Evolutionary conservation across 2,113 vertebrate species (phyloP).

Genomic region (Mus spicilegus): DNA sequence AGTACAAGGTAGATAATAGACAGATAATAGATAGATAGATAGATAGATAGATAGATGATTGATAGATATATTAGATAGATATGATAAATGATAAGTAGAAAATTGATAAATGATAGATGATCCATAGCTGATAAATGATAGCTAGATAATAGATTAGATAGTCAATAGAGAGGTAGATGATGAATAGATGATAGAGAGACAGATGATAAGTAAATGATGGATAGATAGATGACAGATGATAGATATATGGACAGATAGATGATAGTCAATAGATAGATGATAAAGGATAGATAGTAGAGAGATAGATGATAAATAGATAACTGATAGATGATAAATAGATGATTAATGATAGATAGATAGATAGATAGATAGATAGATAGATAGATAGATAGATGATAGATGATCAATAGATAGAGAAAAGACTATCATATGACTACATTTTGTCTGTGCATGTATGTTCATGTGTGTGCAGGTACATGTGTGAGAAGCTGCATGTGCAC

Average conservation of each 20-base stretch:
- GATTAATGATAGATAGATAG: too few relatives aligned
- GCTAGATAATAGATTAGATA: not conserved
- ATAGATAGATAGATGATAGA: not conserved
- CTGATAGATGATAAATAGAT: not conserved
- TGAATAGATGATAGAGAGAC: not conserved
- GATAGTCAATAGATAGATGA: not conserved
- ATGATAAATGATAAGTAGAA: not conserved
- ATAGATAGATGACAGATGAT: not conserved
- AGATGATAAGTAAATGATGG: not conserved
- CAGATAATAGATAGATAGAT: not conserved
- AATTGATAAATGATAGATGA: not conserved
- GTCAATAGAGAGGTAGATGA: too few relatives aligned
- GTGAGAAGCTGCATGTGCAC: not conserved
- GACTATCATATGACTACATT: not conserved
- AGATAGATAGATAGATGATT: not conserved
- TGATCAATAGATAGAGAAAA: not conserved
- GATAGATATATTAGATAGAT: not conserved
- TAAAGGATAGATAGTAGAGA: not conserved
- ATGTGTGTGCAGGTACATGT: not conserved
- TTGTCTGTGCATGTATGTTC: not conserved
- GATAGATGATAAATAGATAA: not conserved
- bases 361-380: not conserved
- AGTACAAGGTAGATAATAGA: not conserved
- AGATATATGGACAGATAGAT: not conserved
- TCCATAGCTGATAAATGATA: not conserved